Evolutionary conservation across 2,888 invertebrate species (phyloP), one percentile per base, ranked within the genome.

Genomic region (Amorpha juglandis): DNA sequence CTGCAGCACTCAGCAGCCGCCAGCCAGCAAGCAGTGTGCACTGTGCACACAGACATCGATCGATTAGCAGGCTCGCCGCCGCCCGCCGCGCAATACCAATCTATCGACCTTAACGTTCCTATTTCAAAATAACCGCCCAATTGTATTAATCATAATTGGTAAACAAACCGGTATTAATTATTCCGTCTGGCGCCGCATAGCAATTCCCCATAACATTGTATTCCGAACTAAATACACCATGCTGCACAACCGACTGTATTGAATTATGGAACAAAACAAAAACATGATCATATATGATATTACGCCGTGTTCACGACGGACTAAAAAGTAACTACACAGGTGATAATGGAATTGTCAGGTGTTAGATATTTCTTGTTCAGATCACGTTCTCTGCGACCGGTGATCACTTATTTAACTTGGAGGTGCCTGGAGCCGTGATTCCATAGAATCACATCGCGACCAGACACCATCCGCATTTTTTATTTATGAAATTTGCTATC

Each of bases 401-500:
- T 91, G 90, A 92, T 92, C 90, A 90, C 89, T 92, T 92, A 92
- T 92, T 92, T 92, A 91, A 89, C 91, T 89, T 84, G 78, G 80
- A 83, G 86, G 82, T 84, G 84, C 27, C 12, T 83, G 85, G 81
- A 83, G 53, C 84, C 83, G 89, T 91, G 92, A 92, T 93, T 91
- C 85, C 78, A 87, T 84, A 87, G 89, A 91, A 91, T 85, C 84
- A 83, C 87, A 85, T 74, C 81, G 82, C 53, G 77, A 83, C 82
- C 83, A 86, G 84, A 84, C 87, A 76, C 79, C 76, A 76, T 73
- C 75, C 76, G 82, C 84, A 88, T 88, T 91, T 89, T 86, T 89
- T 91, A 90, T 91, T 91, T 90, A 90, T 89, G 84, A 89, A 86
- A 81, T 89, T 87, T 86, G 84, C 84, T 87, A 86, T 84, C 78